Base-by-base conservation (phyloP, 2,888 invertebrate genomes). In the Cetonia aurata region DNA sequence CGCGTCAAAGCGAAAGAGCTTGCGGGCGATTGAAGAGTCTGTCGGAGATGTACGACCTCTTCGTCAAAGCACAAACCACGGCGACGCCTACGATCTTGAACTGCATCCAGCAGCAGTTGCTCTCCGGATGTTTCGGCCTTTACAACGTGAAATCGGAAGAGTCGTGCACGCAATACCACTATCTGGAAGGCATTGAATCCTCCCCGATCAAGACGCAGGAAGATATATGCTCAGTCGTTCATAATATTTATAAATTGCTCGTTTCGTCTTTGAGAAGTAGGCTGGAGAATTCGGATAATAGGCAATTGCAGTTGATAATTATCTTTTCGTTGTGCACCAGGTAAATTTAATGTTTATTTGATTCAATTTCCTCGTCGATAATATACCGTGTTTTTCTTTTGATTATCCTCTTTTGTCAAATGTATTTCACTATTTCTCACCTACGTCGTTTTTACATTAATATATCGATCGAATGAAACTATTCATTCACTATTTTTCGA, bases 261-360 rank as follows among this genome's bases (percentile, higher is more conserved):
- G 85, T 88, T 1, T 80, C 80, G n/a, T 86, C 87, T 2, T 81
- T 89, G 41, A 81, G 80, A 67, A 77, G 77, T 52, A 79, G 82
- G 60, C 73, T 80, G n/a, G 74, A 77, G 12, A 79, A 75, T 60
- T 44, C 50, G 3, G 72, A 74, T 9, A 82, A 83, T 69, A 83
- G 84, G 67, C 85, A 86, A 56, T 77, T 88, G 59, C 81, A 87
- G 70, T 80, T 88, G 55, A 81, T 87, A 42, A 87, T 86, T 0
- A 82, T 89, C 8, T 88, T 89, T 79, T 86, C 87, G 3, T 79
- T 89, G 72, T 89, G 88, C 78, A 86, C 87, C 8, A 85, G 85
- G 71, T 62, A 62, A 62, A 9, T 62, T 37, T 31, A 44, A 13
- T 6, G 2, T 13, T 44, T 44, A 44, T 13, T 6, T 44, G 3